Percentiles rank a stretch among this genome's conserved stretches.
These are phyloP conservation scores for Aurelia sp. DNA, from an alignment of 30 jellyfish, hydroid and myxozoan genomes.

Conservation along the genomic window DNA sequence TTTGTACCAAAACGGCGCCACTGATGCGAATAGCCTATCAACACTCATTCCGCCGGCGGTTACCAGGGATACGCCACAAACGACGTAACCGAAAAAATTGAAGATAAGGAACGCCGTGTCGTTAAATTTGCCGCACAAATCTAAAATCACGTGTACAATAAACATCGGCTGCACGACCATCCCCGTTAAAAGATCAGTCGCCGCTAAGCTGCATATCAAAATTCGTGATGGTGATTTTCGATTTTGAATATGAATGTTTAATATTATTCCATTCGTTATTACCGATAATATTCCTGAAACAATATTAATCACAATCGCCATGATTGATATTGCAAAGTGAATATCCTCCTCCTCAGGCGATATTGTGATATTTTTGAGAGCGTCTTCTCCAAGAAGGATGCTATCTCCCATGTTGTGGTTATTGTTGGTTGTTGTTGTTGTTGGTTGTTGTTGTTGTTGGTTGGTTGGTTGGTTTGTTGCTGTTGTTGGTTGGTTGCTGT, in stretches of 20 bases:
- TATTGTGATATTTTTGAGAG: background rate
- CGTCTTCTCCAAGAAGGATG: conserved; percentile 16
- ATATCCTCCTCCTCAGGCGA: background rate
- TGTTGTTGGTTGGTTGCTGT: no score
- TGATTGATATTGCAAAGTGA: conserved; percentile 19
- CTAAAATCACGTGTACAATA: conserved; percentile 46
- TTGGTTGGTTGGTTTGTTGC: no score
- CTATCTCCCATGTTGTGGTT: conserved; percentile 37
- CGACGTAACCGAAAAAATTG: conserved; percentile 54
- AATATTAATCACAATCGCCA: conserved; percentile 10
- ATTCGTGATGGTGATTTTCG: conserved; percentile 57
- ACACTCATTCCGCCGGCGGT: conserved; percentile 77
- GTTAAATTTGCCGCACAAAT: conserved; percentile 7
- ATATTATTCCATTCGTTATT: conserved; percentile 19
- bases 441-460: no score
- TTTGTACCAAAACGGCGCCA: conserved; percentile 57
- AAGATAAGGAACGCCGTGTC: conserved; percentile 24
- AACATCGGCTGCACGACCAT: conserved; percentile 54
- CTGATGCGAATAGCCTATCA: conserved; percentile 56
- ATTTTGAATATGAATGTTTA: conserved; percentile 22
- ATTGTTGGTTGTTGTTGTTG: background rate
- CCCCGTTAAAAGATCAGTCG: conserved; percentile 50
- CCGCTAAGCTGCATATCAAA: conserved; percentile 36
- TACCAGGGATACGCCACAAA: conserved; percentile 63
- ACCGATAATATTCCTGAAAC: conserved; percentile 12